Base-by-base conservation (phyloP, 2,113 vertebrate genomes). In the Rhynchomys soricoides region DNA sequence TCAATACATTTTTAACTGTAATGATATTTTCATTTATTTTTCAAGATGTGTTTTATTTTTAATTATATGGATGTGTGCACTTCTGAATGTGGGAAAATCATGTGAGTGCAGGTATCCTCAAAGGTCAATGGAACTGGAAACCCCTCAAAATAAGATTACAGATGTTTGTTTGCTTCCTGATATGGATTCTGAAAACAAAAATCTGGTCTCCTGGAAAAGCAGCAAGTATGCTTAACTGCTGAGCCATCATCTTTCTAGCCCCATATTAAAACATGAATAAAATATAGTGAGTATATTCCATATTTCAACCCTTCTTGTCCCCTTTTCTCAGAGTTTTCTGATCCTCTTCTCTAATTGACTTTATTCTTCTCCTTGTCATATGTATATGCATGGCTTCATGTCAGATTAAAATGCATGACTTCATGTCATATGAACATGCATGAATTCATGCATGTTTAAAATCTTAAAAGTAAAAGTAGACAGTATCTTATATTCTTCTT, bases 61-160 rank as follows among this genome's bases (percentile, higher is more conserved):
- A 82, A 82, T 59, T 57, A 15, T 21, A 59, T 40, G 2, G 24
- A 26, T 59, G n/a, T 43, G 21, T 40, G n/a, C 7, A 59, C 22
- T 24, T 40, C 2, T 0, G 0, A 13, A 5, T 83, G 24, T 62
- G 22, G 34, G n/a, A 7, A n/a, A 1, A 0, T n/a, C 7, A 43
- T 62, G 22, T 43, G 55, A 59, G 22, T 83, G 22, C 40, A 43
- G 21, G 21, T 82, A 34, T 55, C 48, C 4, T 79, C 19, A 37
- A 34, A 79, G 9, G 19, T 4, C 17, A 57, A 13, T 11, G 52
- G 1, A 17, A 37, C 11, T 37, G 16, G 24, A 52, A 52, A 34
- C 17, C 8, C 9, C 50, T 79, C 4, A 2, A 52, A 79, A 22
- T 79, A 34, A 9, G 17, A 52, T 50, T 52, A 55, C 9, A n/a